These are phyloP conservation scores for Pararge aegeria DNA, from an alignment of 1,140 invertebrate genomes.

Conservation along the genomic window DNA sequence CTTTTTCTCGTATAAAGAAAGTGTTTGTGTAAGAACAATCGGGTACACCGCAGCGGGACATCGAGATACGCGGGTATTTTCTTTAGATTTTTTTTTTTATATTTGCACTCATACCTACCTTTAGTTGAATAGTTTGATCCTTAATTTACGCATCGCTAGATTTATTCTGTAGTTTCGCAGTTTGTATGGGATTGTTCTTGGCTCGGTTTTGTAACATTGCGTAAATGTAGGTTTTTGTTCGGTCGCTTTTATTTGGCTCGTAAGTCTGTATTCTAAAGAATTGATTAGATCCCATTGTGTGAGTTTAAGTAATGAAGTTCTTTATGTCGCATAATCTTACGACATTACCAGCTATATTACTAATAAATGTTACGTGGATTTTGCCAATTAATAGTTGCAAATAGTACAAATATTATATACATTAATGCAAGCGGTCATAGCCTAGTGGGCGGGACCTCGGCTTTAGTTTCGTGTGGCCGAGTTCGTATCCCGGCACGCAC, in stretches of 20 bases:
- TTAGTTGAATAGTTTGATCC: constrained; percentile 64
- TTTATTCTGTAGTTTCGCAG: constrained; percentile 63
- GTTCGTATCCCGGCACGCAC: too few species aligned
- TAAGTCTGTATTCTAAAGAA: constrained; percentile 16
- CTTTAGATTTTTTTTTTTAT: constrained; percentile 59
- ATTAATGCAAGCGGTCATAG: too few species aligned
- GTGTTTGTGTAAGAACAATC: constrained; percentile 77
- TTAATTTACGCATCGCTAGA: constrained; percentile 76
- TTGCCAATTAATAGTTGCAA: too few species aligned
- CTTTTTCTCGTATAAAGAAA: constrained; percentile 62
- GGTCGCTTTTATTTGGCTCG: constrained; percentile 32
- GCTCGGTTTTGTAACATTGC: constrained; percentile 66
- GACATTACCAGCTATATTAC: neutral
- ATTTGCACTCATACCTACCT: constrained; percentile 61
- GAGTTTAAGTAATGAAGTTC: constrained; percentile 15
- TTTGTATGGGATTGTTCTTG: constrained; percentile 69
- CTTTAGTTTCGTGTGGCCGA: too few species aligned
- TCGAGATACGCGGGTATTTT: constrained; percentile 65
- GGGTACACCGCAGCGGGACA: constrained; percentile 67
- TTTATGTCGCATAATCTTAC: constrained; percentile 7
- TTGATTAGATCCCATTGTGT: constrained; percentile 21
- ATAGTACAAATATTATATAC: too few species aligned
- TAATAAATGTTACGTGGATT: too few species aligned
- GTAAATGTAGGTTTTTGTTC: constrained; percentile 46
- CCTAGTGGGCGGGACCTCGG: too few species aligned